Evolutionary conservation across 2,113 vertebrate species (phyloP), one percentile per base, ranked within the genome.

Genomic region (Catharus bicknelli): DNA sequence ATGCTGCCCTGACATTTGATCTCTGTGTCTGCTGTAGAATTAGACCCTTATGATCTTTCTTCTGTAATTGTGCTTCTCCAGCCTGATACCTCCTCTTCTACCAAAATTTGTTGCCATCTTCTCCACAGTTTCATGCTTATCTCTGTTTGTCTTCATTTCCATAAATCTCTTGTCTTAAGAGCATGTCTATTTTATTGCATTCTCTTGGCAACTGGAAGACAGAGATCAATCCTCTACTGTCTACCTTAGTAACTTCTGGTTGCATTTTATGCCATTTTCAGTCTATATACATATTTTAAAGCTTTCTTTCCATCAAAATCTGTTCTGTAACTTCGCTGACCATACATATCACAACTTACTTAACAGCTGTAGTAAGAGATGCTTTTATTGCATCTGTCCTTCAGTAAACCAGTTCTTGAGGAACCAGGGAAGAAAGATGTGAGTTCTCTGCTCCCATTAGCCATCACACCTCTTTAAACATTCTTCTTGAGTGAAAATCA

Each of bases 401-500:
- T 75, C 53, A 67, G 48, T 77, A 90, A 90, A 88, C 11, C 27
- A 47, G 11, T 40, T 81, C 42, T 55, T 91, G 43, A 92, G 84
- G 38, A 90, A 75, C 10, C 18, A 72, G 2, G 1, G 36, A 79
- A 87, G n/a, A 87, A 82, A 88, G 51, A 62, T 34, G 19, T 20
- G n/a, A 72, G n/a, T 75, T 61, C 54, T 30, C 25, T 68, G 25
- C 40, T 82, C 36, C 27, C n/a, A 78, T 61, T 57, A 94, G 66
- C 54, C 45, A 77, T 50, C 63, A 69, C 0, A 0, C 22, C 8
- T 86, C 63, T 91, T 63, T 72, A 87, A 90, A 38, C 7, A 5
- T 42, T 62, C 23, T 74, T 8, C 45, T 27, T 78, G 38, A 95
- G 58, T 90, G 54, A 95, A 94, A 93, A 85, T 85, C 54, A 50